Evolutionary conservation across 1,140 invertebrate genomes (phyloP), one percentile per base, ranked within the genome.

Genomic region (Drosophila insularis): DNA sequence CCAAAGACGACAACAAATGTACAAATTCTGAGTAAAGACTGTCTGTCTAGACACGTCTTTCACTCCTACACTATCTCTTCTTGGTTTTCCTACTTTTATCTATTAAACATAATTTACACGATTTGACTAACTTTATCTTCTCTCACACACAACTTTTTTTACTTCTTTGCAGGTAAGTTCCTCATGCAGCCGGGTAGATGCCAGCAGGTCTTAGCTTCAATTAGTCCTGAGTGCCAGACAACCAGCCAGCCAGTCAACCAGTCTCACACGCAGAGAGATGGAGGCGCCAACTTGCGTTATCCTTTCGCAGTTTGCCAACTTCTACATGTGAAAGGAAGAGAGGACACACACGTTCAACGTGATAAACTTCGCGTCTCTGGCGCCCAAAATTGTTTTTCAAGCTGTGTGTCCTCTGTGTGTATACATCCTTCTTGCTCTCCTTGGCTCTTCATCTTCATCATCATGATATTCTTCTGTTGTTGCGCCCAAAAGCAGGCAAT

Each of bases 71-170:
- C 40, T 43, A 43, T 43, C 40, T 43, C 14, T 43, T 7, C 2
- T 14, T n/a, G 4, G 2, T 8, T 17, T 21, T 7, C 1, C 17
- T 69, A 68, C 19, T 66, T 46, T 78, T 89, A 89, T 87, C 84
- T 87, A 87, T 89, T 87, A 87, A 74, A 80, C 84, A 87, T 89
- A 89, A 87, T 87, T 87, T 84, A 89, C 84, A 89, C 76, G 85
- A 84, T 78, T 87, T 89, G 63, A 78, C 76, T 78, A 87, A 87
- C 70, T 84, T 89, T 78, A 84, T 70, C 72, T 84, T 78, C 80
- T 70, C 72, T 53, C 23, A 40, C 23, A 43, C 23, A 54, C 2
- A 50, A 70, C 13, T 63, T 59, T 74, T 40, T 37, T 37, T 37
- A 37, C 35, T 37, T 62, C 50, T 84, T 87, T 89, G 23, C 84